Conservation (phyloP, 2,797 vertebrate genomes). For the Melanotaenia boesemani region DNA sequence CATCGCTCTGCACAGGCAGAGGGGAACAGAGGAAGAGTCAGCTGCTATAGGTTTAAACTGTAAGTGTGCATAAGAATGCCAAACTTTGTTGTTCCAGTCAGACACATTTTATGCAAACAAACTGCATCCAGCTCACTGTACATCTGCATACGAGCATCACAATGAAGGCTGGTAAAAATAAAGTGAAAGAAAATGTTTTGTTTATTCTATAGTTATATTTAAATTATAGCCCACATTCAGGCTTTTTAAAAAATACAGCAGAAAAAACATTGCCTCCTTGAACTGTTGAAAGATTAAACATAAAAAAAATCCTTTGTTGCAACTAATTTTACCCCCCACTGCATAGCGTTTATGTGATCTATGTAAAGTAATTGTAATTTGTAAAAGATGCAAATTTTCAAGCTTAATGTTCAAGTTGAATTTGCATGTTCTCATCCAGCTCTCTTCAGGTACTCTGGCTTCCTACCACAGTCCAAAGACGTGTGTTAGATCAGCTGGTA, state of each 20-base stretch:
- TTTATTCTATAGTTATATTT: constrained; percentile 17
- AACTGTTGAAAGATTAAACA: constrained; percentile 3
- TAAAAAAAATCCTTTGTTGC: neutral
- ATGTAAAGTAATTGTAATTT: neutral
- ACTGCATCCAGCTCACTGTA: constrained; percentile 9
- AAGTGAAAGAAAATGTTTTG: constrained; percentile 8
- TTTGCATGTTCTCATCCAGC: too few relatives aligned
- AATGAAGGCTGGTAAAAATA: constrained; percentile 8
- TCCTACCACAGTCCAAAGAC: neutral
- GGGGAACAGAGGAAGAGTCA: constrained; percentile 24
- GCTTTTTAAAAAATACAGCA: neutral
- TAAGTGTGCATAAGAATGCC: neutral
- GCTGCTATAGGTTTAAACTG: constrained; percentile 15
- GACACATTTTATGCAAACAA: constrained; percentile 50
- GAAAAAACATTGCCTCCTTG: neutral
- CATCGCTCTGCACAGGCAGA: constrained; percentile 36
- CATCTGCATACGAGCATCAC: constrained; percentile 31
- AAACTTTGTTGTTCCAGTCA: constrained; percentile 29
- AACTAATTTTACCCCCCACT: too few relatives aligned
- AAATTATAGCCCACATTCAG: constrained; percentile 22
- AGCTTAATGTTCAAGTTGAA: too few relatives aligned
- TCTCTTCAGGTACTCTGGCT: neutral
- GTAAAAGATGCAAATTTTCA: neutral
- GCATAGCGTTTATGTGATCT: neutral
- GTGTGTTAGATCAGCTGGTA: neutral